A percentile compares a stretch with the other conserved stretches of the same genome.
Conservation (phyloP, 2,797 vertebrate species). For the Botia kubotai region DNA sequence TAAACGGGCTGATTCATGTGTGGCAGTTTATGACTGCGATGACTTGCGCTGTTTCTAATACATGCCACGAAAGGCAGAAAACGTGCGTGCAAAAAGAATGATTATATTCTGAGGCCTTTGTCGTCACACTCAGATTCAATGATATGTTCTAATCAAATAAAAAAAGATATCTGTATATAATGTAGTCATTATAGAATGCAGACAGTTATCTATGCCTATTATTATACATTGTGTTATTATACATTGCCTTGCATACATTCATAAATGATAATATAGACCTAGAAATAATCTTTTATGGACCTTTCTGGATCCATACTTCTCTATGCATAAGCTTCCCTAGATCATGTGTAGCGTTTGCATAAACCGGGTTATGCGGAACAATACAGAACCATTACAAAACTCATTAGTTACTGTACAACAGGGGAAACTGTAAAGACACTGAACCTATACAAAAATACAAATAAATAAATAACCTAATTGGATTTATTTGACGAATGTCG, state of each 20-base stretch:
- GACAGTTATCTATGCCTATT: background rate
- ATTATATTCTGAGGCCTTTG: background rate
- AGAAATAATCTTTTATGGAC: background rate
- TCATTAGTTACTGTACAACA: background rate
- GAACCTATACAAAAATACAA: background rate
- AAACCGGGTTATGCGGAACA: background rate
- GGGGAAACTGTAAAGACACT: background rate
- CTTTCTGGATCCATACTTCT: no score
- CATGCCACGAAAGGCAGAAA: slow-evolving; percentile 16
- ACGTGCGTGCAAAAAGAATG: background rate
- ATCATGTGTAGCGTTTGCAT: background rate
- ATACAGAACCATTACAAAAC: background rate
- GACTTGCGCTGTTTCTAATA: slow-evolving; percentile 43
- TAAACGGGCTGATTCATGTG: slow-evolving; percentile 51
- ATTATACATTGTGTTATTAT: no score
- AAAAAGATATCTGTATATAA: slow-evolving; percentile 15
- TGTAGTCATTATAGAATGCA: slow-evolving; percentile 1
- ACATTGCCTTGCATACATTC: background rate
- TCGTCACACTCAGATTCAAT: background rate
- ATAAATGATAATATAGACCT: background rate
- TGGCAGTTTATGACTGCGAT: slow-evolving; percentile 43
- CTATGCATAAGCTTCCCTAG: no score
- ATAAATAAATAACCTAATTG: slow-evolving; percentile 3
- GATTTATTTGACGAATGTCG: slow-evolving; percentile 6
- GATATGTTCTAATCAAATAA: background rate